phyloP scores from a whole-genome alignment of 2,113 vertebrate genomes.

The Anas platyrhynchos region DNA sequence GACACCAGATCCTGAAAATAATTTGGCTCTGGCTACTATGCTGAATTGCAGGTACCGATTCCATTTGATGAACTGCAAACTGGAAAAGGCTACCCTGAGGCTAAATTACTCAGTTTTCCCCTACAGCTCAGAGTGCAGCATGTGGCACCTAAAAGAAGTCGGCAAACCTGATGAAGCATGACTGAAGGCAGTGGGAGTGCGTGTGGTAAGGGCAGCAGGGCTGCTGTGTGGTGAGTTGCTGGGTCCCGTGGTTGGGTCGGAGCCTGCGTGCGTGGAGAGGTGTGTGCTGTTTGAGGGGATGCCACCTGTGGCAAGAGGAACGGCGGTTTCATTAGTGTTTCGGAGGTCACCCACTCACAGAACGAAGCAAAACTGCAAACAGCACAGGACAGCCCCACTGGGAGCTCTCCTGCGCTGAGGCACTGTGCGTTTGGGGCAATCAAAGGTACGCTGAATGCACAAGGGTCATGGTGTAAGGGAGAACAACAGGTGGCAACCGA shows the following conservation, averaged over 20 bases:
- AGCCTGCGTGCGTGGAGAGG: not conserved
- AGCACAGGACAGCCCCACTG: not conserved
- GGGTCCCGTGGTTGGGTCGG: not conserved
- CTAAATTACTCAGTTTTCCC: not conserved
- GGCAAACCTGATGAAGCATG: slow-evolving; percentile 54
- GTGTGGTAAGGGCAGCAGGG: slow-evolving; percentile 18
- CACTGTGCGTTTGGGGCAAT: not conserved
- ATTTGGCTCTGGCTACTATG: not conserved
- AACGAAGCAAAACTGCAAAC: not conserved
- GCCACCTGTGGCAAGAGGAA: slow-evolving; percentile 37
- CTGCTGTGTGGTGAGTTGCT: not conserved
- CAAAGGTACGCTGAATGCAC: not conserved
- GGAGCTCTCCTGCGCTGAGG: accelerated
- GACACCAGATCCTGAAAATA: not conserved
- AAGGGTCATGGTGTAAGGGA: not conserved
- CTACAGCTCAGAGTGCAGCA: not conserved
- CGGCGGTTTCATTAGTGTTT: not conserved
- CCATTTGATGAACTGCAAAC: not conserved
- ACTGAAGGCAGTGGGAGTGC: not conserved
- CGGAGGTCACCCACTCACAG: accelerated
- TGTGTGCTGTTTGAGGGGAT: not conserved
- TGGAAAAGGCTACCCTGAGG: not conserved
- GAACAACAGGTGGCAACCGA: not conserved
- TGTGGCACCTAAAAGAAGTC: not conserved
- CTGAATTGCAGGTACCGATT: not conserved